Evolutionary conservation across 1,140 invertebrate species (phyloP).

Genomic region (Leptinotarsa defecta): DNA sequence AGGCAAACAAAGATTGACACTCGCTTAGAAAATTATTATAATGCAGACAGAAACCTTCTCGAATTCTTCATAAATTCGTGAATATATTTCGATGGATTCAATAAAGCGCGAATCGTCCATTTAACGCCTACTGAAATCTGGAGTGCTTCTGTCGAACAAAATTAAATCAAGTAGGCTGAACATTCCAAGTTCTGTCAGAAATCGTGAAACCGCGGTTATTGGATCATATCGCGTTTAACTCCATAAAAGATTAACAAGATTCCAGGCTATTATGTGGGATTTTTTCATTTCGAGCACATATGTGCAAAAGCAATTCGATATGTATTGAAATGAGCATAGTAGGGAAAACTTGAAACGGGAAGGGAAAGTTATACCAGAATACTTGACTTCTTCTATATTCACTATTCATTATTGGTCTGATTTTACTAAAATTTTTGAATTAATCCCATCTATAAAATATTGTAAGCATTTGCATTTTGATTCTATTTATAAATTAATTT

Average conservation of each 20-base stretch:
- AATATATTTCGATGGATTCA: not conserved
- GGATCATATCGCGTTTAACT: not conserved
- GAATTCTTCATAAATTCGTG: not conserved
- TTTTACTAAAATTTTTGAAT: no score
- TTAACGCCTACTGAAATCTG: not conserved
- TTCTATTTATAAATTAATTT: no score
- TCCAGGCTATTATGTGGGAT: not conserved
- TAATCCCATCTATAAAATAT: no score
- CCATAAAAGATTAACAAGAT: not conserved
- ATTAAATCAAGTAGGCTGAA: conserved; percentile 6
- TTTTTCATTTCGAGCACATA: not conserved
- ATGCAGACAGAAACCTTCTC: not conserved
- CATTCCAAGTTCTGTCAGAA: conserved; percentile 1
- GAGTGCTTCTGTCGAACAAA: not conserved
- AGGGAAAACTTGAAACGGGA: no score
- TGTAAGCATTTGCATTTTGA: no score
- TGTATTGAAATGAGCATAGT: not conserved
- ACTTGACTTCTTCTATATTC: no score
- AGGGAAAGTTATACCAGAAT: no score
- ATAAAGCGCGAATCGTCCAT: not conserved
- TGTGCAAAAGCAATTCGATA: not conserved
- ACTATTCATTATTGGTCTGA: no score
- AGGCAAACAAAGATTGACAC: no score
- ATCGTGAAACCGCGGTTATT: conserved; percentile 6
- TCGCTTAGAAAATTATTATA: no score